Conservation (phyloP, 2,888 invertebrate species). For the Megaustenia siamemsis region DNA sequence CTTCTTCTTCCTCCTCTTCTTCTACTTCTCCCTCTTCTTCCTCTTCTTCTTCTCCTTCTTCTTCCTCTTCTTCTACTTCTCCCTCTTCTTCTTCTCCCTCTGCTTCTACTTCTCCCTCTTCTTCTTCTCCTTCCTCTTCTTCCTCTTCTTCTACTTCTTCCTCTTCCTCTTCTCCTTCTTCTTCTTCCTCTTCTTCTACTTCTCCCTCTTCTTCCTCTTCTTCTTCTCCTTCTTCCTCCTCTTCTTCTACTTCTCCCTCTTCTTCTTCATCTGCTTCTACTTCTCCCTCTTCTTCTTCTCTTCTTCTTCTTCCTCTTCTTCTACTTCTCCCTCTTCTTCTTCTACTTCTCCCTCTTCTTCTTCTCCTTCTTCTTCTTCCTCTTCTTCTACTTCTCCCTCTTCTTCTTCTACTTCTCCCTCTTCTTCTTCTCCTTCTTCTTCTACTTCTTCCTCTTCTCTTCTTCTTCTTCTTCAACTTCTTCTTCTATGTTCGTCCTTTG, state of each 20-base stretch:
- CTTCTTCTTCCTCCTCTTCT: constrained; percentile 22
- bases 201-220: neutral
- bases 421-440: neutral
- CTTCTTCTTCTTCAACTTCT: neutral
- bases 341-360: neutral
- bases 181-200: too few relatives aligned
- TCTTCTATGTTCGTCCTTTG: neutral
- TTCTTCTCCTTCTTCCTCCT: neutral
- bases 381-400: neutral
- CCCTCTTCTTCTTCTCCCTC: neutral
- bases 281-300: neutral
- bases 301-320: neutral
- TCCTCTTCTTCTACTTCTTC: too few relatives aligned
- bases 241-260: too few relatives aligned
- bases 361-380: neutral
- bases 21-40: constrained; percentile 45
- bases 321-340: too few relatives aligned
- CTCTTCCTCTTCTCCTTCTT: neutral
- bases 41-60: constrained; percentile 43
- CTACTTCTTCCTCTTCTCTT: neutral
- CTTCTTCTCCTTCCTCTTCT: neutral
- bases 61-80: constrained; percentile 43
- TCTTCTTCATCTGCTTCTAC: too few relatives aligned
- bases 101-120: too few relatives aligned
- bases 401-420: constrained; percentile 17